Evolutionary conservation across 2,888 invertebrate genomes (phyloP), one percentile per base, ranked within the genome.

Genomic region (Neoaliturus tenellus): DNA sequence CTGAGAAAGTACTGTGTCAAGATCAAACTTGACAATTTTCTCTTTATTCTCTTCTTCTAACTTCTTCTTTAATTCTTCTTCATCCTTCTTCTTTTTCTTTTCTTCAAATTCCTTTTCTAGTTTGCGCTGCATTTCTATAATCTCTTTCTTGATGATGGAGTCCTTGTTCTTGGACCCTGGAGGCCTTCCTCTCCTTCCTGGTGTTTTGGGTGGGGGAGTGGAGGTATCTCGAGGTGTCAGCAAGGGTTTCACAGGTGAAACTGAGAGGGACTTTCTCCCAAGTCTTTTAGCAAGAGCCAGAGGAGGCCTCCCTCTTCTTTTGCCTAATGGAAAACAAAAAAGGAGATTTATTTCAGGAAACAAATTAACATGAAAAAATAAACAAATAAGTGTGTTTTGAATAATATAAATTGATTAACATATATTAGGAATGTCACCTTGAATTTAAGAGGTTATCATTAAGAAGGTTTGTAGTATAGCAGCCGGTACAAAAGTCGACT

Each of bases 151-250:
- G n/a, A 80, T 39, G 14, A 58, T 25, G 28, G 84, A 81, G 12
- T 81, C 82, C 69, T 83, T 86, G 75, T 85, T 86, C 71, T 85
- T 84, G 14, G 85, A 81, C 31, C 85, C 85, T 6, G 82, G 85
- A n/a, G 86, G 87, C n/a, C 86, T 44, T 17, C 83, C 83, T 67
- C 83, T 39, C 14, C 51, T 67, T 28, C 83, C 75, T 28, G 28
- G 55, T 2, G 44, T 62, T 39, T 78, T 28, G 17, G 31, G 67
- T 33, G 71, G 69, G 6, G 82, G 44, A 1, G 25, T 41, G 14
- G 12, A 14, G 41, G 35, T 41, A n/a, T n/a, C n/a, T 12, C 2
- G 17, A 6, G 4, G 8, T 80, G 25, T 31, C 4, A 58, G 58
- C 14, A 14, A 12, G 12, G 14, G 62, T 25, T 62, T 62, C 14